Evolutionary conservation across 2,113 vertebrate species (phyloP), one percentile per base, ranked within the genome.

Genomic region (zebrafish (Danio rerio)): DNA sequence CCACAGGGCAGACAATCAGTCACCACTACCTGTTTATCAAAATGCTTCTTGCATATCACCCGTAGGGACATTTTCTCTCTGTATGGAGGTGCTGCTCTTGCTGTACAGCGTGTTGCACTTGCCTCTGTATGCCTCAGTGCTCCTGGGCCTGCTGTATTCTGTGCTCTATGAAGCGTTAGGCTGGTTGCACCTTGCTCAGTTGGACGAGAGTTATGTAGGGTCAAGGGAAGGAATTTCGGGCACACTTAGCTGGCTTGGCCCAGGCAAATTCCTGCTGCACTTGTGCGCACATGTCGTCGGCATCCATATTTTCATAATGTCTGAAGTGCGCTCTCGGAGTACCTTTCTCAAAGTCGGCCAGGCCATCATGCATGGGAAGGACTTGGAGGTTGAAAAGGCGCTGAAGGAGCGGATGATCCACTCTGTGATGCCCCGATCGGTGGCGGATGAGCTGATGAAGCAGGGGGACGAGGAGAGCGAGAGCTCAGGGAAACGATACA

Each of bases 381-480:
- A 99, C 87, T 90, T 99, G 81, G 97, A 98, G 90, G 97, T 99
- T 83, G 98, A 99, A 89, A 99, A 99, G 92, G 98, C 96, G 70
- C 93, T 99, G 83, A 99, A 99, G 91, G 98, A 99, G 87, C 94
- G 98, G 18, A 99, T 99, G 98, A 99, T 99, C 92, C 98, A 99
- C 88, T 99, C 98, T 0, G 98, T 99, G 84, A 99, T 99, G 98
- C 98, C 98, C 1, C 93, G 94, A 86, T 93, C 95, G 83, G 98
- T 99, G 40, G 98, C 98, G 0, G 97, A 99, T 31, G 96, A 99
- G 88, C 90, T 99, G 83, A 95, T 99, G 98, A 98, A 95, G 86
- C 97, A 98, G 88, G 97, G 98, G 0, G 98, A 99, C 9, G 98
- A 99, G 12, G 98, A 99, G 87, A 96, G 94, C 0, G 97, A 97